Base-by-base conservation (phyloP, 2,113 vertebrate species). In the Platycercus adscitus region DNA sequence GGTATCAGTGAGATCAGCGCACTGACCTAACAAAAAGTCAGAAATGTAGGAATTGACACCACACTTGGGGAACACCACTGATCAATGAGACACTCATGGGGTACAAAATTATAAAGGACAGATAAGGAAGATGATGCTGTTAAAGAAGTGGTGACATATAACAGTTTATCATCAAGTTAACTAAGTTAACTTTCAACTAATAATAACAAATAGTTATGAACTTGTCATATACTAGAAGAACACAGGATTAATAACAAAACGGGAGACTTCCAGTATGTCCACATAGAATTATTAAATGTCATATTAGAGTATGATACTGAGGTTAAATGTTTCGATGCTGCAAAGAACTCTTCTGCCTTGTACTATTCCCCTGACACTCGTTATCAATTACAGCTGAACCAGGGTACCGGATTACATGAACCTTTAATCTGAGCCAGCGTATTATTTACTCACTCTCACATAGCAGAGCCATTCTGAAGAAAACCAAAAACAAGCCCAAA, bases 71-170 rank as follows among this genome's bases (percentile, higher is more conserved):
- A 89, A 88, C 35, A 69, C 12, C n/a, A 65, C 2, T 13, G 9
- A 64, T 21, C 37, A n/a, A 4, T 4, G 6, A 76, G 43, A 21
- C 33, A 15, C 6, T 60, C 31, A 37, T 0, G 1, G 44, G 9
- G 24, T 23, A 64, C 7, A 52, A 15, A 19, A 46, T 58, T 8
- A 69, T 41, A 35, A 87, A 93, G 16, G 13, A 25, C 7, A 50
- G 53, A 21, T 35, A 75, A 75, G 75, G 33, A 55, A 35, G 31
- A 55, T 5, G 2, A 16, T 19, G 33, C 4, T 43, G 28, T 49
- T 46, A 75, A 86, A 78, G 12, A 83, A 43, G 7, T 24, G 23
- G 39, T 69, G 8, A 13, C 50, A 9, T 29, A 0, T 37, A 70
- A 47, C 14, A 72, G 9, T 68, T 81, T 75, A 39, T 35, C 25